A percentile compares a stretch with the other conserved stretches of the same genome.
Conservation (phyloP, 2,797 vertebrate genomes). For the Hydrolagus colliei region DNA sequence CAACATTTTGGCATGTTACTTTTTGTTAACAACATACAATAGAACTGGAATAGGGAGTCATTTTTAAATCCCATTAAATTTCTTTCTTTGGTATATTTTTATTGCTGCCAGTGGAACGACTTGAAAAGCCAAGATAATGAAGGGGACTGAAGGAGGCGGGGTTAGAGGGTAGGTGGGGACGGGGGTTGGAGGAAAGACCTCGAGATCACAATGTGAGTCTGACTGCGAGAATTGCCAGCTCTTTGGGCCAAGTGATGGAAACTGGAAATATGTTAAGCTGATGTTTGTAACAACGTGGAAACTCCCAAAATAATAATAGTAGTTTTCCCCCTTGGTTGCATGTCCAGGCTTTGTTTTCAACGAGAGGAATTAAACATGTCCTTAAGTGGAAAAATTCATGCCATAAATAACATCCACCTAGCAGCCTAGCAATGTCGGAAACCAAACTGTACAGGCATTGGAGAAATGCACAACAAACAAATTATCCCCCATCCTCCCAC, state of each 20-base stretch:
- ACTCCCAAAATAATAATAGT: conserved; percentile 28
- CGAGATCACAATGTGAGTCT: conserved; percentile 20
- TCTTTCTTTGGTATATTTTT: conserved; percentile 20
- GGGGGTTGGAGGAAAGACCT: not conserved
- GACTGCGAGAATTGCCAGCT: not conserved
- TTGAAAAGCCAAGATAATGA: not conserved
- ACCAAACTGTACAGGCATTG: not conserved
- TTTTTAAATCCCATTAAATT: conserved; percentile 6
- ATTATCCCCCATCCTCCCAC: not conserved
- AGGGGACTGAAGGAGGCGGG: too few relatives aligned
- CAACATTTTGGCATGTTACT: not conserved
- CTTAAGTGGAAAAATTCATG: not conserved
- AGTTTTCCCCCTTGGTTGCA: conserved; percentile 1
- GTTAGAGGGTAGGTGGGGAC: not conserved
- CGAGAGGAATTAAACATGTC: conserved; percentile 16
- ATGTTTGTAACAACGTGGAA: conserved; percentile 29
- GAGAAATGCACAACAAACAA: conserved; percentile 25
- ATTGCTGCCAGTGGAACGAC: conserved; percentile 12
- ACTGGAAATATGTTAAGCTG: conserved; percentile 28
- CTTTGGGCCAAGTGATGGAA: conserved; percentile 2
- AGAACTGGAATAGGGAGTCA: conserved; percentile 14
- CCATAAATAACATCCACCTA: conserved; percentile 31
- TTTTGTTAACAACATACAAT: conserved; percentile 12
- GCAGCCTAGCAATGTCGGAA: conserved; percentile 11
- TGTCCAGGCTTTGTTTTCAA: conserved; percentile 3